Percentiles rank a stretch among this genome's conserved stretches.
Evolutionary conservation across 2,797 vertebrate species (phyloP).

Genomic region (Carapus acus): DNA sequence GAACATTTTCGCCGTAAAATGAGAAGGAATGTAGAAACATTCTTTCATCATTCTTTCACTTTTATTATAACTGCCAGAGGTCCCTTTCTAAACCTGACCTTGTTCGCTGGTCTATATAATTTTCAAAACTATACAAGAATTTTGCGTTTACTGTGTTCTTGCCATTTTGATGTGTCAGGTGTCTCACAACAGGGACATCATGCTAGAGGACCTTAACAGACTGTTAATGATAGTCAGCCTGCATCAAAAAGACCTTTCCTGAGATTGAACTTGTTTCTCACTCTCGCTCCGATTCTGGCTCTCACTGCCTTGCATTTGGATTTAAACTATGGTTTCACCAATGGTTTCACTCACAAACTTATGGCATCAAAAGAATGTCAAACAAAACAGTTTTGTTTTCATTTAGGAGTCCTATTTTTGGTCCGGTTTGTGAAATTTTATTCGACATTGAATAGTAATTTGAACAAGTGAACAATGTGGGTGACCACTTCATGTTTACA

Average conservation of each 20-base stretch:
- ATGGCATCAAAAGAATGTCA: no score
- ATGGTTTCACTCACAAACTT: no score
- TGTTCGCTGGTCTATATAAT: conserved; percentile 68
- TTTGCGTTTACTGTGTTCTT: conserved; percentile 69
- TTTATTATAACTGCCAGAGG: conserved; percentile 69
- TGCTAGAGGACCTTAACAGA: conserved; percentile 54
- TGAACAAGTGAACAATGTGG: no score
- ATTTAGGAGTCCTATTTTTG: no score
- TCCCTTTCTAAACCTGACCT: conserved; percentile 61
- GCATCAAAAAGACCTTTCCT: conserved; percentile 65
- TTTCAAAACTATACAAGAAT: conserved; percentile 73
- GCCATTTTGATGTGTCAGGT: conserved; percentile 67
- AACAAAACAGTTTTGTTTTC: no score
- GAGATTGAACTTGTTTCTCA: conserved; percentile 58
- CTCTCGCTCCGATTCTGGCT: conserved; percentile 44
- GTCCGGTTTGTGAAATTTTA: no score
- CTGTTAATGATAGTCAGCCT: conserved; percentile 67
- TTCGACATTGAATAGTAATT: no score
- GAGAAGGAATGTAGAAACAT: conserved; percentile 70
- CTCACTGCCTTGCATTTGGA: conserved; percentile 26
- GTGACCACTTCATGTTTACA: no score
- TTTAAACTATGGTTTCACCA: conserved; percentile 50
- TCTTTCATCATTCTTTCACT: conserved; percentile 69
- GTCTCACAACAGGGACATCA: conserved; percentile 61
- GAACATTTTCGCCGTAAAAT: conserved; percentile 66